Percentiles rank a stretch among this genome's conserved stretches.
phyloP scores from a whole-genome alignment of 1,140 invertebrate genomes.

The Heliconius himera region DNA sequence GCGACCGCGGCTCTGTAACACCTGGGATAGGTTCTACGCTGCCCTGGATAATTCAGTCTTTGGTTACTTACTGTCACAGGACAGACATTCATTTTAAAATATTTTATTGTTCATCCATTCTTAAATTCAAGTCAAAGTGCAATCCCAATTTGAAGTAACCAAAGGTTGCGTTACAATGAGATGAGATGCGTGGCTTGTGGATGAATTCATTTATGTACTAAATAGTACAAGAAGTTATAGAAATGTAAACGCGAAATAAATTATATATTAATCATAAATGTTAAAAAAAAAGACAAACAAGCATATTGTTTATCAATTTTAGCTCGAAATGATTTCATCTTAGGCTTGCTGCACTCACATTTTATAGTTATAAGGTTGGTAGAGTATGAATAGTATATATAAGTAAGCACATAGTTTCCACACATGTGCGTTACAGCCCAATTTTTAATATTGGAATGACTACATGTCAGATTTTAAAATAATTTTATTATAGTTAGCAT shows the following conservation, averaged over 20 bases:
- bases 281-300: background rate
- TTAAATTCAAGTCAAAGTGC: background rate
- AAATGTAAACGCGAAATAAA: background rate
- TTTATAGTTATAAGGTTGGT: slow-evolving; percentile 3
- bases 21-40: slow-evolving; percentile 1
- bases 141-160: slow-evolving; percentile 23
- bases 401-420: background rate
- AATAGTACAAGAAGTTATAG: background rate
- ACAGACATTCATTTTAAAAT: background rate
- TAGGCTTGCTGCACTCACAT: background rate
- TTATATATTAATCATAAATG: background rate
- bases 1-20: background rate
- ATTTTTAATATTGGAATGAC: background rate
- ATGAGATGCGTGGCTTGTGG: slow-evolving; percentile 9
- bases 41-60: slow-evolving; percentile 7
- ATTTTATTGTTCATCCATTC: background rate
- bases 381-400: slow-evolving; percentile 5
- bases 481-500: background rate
- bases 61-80: slow-evolving; percentile 13
- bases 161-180: slow-evolving; percentile 4
- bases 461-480: background rate
- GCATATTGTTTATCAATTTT: background rate
- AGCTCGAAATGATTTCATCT: background rate
- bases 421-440: background rate
- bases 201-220: slow-evolving; percentile 2